A percentile compares a stretch with the other conserved stretches of the same genome.
These are phyloP conservation scores for Hippocampus barbouri DNA, from an alignment of 2,113 vertebrate genomes.

Conservation along the genomic window DNA sequence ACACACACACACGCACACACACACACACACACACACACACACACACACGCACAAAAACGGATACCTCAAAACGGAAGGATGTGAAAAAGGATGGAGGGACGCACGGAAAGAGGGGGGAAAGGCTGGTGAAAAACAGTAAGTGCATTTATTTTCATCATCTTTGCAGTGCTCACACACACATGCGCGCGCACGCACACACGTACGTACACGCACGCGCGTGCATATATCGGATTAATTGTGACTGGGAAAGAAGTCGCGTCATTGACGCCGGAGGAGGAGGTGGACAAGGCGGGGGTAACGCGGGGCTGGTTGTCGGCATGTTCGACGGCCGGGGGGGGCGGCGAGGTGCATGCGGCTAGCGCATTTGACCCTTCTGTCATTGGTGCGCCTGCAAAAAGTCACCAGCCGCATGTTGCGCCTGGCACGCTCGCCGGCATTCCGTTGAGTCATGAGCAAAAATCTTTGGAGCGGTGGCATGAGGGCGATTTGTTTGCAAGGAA, in stretches of 20 bases:
- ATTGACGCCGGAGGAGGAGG: constrained; percentile 58
- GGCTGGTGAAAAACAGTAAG: constrained; percentile 79
- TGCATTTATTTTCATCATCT: constrained; percentile 65
- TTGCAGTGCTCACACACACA: constrained; percentile 44
- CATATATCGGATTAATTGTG: constrained; percentile 57
- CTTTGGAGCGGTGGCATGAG: constrained; percentile 29
- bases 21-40: constrained; percentile 53
- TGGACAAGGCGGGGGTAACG: constrained; percentile 31
- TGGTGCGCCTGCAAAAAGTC: constrained; percentile 73
- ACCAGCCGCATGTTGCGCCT: constrained; percentile 33
- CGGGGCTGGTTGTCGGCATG: constrained; percentile 50
- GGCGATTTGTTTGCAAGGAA: constrained; percentile 39
- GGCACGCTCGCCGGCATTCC: constrained; percentile 41
- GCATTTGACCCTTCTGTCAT: constrained; percentile 82
- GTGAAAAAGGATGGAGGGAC: constrained; percentile 78
- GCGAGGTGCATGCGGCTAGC: constrained; percentile 64
- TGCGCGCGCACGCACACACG: constrained; percentile 13
- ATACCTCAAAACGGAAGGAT: constrained; percentile 76
- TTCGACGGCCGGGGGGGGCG: constrained; percentile 28
- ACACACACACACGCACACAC: neutral
- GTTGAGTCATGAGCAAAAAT: constrained; percentile 45
- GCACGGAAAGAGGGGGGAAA: constrained; percentile 76
- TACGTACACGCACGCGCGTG: neutral
- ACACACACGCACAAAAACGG: constrained; percentile 61
- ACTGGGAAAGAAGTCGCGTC: constrained; percentile 59